phyloP scores from a whole-genome alignment of 2,888 invertebrate genomes.

The Portevinia maculata region DNA sequence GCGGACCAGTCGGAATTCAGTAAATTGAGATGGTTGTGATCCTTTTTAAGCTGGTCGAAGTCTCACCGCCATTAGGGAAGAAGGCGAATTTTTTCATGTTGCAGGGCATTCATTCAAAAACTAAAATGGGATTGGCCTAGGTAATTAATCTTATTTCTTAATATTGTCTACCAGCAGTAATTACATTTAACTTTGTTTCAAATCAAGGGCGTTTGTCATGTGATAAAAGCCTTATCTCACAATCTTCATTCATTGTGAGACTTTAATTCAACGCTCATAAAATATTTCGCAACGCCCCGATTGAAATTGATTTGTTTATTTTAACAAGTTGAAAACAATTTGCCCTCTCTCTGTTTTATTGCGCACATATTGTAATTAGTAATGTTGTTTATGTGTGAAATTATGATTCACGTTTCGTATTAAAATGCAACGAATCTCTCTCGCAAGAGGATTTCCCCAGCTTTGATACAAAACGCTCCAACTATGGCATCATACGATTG shows the following conservation, averaged over 20 bases:
- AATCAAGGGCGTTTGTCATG: neutral
- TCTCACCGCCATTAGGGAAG: too few species aligned
- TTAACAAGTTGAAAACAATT: constrained; percentile 10
- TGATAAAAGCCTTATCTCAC: constrained; percentile 12
- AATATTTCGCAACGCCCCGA: constrained; percentile 1
- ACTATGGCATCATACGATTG: constrained; percentile 41
- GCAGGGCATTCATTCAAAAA: too few species aligned
- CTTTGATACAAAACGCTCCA: neutral
- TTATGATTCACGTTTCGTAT: constrained; percentile 20
- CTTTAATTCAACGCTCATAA: neutral
- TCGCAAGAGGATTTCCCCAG: constrained; percentile 15
- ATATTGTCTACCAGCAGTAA: too few species aligned
- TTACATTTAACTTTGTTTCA: constrained; percentile 1
- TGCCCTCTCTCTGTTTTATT: neutral
- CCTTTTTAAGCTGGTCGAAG: too few species aligned
- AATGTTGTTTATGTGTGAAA: neutral
- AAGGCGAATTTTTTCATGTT: too few species aligned
- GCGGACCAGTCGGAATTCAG: too few species aligned
- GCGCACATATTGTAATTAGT: neutral
- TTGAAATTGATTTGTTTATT: constrained; percentile 22
- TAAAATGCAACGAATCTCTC: constrained; percentile 10
- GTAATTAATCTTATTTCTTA: too few species aligned
- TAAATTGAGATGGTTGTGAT: too few species aligned
- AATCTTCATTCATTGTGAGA: neutral
- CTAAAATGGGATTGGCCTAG: too few species aligned